These are phyloP conservation scores for Atrichornis clamosus DNA, from an alignment of 2,113 vertebrate species.

Conservation along the genomic window DNA sequence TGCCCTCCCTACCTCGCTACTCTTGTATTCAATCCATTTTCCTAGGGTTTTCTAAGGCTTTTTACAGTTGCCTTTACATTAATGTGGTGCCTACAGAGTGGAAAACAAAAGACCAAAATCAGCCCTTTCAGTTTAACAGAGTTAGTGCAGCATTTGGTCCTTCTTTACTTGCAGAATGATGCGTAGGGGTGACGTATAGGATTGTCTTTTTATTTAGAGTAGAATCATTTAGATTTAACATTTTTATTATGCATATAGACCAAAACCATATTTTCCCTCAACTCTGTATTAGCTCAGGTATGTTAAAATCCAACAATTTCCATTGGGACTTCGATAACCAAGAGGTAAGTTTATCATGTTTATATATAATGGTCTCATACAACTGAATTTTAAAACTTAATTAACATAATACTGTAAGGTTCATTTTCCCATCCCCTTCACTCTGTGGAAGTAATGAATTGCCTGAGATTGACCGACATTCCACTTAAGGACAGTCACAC, in stretches of 20 bases:
- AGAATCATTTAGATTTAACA: background rate
- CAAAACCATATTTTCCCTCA: background rate
- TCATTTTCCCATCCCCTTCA: background rate
- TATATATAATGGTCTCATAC: background rate
- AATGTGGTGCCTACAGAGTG: background rate
- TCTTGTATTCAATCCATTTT: background rate
- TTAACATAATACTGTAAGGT: background rate
- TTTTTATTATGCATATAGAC: background rate
- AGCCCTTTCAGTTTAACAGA: background rate
- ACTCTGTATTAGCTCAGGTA: background rate
- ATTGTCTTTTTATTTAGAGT: background rate
- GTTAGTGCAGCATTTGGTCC: background rate
- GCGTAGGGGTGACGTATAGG: background rate
- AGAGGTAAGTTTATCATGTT: background rate
- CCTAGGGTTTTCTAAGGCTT: background rate
- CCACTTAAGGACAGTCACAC: background rate
- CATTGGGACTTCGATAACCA: background rate
- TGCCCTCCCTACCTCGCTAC: background rate
- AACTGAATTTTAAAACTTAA: background rate
- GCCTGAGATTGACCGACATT: background rate
- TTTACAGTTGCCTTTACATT: background rate
- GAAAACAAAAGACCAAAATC: background rate
- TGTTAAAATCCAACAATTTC: background rate
- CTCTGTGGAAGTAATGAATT: background rate
- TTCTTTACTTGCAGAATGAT: background rate